Percentiles rank a stretch among this genome's conserved stretches.
phyloP scores from a whole-genome alignment of 2,113 vertebrate species.

The Notothenia rossii region DNA sequence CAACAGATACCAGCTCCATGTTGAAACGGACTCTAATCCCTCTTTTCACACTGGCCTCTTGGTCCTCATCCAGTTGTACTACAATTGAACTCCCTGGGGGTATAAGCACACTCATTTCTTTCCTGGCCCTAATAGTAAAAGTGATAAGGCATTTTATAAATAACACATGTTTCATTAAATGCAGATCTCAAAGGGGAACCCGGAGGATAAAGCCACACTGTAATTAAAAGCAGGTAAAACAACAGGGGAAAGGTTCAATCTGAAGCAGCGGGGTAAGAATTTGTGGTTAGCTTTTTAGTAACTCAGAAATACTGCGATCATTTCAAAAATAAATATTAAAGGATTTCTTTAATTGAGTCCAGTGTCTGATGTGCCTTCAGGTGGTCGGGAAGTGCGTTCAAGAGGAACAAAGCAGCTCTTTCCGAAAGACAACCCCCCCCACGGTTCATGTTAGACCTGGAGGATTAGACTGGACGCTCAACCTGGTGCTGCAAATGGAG shows the following conservation, averaged over 20 bases:
- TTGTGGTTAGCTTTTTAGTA: slow-evolving; percentile 8
- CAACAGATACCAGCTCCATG: slow-evolving; percentile 71
- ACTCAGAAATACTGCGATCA: slow-evolving; percentile 17
- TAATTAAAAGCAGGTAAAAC: slow-evolving; percentile 62
- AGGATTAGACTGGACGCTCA: slow-evolving; percentile 2
- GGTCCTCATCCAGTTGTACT: slow-evolving; percentile 58
- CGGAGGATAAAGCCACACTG: background rate
- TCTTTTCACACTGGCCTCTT: slow-evolving; percentile 63
- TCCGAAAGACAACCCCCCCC: slow-evolving; percentile 12
- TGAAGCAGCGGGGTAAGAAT: slow-evolving; percentile 1
- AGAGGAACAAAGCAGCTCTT: slow-evolving; percentile 18
- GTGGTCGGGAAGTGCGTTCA: slow-evolving; percentile 3
- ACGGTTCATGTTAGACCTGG: slow-evolving; percentile 7
- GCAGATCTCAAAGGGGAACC: slow-evolving; percentile 40
- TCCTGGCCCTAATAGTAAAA: slow-evolving; percentile 40
- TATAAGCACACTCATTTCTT: slow-evolving; percentile 9
- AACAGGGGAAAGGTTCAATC: slow-evolving; percentile 13
- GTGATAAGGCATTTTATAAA: slow-evolving; percentile 58
- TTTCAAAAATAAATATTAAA: background rate
- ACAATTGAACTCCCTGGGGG: slow-evolving; percentile 43
- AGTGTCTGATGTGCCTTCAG: slow-evolving; percentile 13
- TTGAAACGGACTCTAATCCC: slow-evolving; percentile 65
- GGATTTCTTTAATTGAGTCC: background rate
- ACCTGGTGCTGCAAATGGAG: slow-evolving; percentile 1
- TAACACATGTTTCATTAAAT: slow-evolving; percentile 68